A percentile compares a stretch with the other conserved stretches of the same genome.
Evolutionary conservation across 2,888 invertebrate genomes (phyloP).

Genomic region (Spialia ferax): DNA sequence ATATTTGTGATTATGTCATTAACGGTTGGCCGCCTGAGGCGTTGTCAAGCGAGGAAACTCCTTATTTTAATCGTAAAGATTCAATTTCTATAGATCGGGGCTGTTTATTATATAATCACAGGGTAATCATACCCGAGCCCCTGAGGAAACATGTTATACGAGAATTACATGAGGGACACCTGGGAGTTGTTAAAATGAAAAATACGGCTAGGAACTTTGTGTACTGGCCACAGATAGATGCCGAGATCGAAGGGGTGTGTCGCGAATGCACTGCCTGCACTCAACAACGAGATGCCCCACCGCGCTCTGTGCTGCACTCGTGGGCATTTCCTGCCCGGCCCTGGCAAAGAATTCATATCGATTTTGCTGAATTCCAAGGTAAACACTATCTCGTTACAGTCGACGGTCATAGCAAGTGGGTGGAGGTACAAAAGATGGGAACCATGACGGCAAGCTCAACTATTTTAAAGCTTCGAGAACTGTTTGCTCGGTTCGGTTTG

Average conservation of each 20-base stretch:
- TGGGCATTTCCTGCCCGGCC: slow-evolving; percentile 4
- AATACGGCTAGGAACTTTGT: background rate
- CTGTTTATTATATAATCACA: background rate
- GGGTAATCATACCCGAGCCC: background rate
- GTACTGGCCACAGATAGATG: background rate
- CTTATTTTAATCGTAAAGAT: background rate
- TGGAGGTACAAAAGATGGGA: background rate
- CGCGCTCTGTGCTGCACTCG: background rate
- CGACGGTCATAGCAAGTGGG: slow-evolving; percentile 3
- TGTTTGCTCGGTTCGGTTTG: background rate
- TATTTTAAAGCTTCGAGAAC: slow-evolving; percentile 1
- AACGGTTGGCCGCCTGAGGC: too few species aligned
- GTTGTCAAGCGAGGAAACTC: background rate
- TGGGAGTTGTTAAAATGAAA: background rate
- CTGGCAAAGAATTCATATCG: background rate
- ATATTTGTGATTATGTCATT: too few species aligned
- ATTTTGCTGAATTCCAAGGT: background rate
- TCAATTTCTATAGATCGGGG: background rate
- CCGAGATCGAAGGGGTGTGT: background rate
- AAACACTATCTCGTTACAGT: background rate
- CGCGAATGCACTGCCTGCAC: background rate
- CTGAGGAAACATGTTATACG: too few species aligned
- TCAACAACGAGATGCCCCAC: background rate
- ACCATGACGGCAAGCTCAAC: background rate
- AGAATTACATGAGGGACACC: background rate